Base-by-base conservation (phyloP, 2,888 invertebrate species). In the Mimas tiliae region DNA sequence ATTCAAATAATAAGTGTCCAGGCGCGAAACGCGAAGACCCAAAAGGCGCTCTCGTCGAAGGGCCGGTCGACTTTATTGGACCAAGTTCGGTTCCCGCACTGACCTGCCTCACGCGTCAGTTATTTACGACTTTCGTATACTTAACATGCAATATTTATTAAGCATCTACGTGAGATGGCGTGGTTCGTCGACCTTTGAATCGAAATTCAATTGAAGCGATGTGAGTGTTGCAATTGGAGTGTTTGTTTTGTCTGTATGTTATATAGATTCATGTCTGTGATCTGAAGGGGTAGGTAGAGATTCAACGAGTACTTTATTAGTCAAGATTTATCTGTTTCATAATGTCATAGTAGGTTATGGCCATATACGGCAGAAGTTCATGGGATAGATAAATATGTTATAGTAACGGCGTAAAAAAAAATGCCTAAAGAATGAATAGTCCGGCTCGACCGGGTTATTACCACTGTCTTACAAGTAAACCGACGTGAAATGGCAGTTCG, bases 71-170 rank as follows among this genome's bases (percentile, higher is more conserved):
- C 53, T 58, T 58, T 19, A 58, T 42, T 58, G 42, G 58, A 58
- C 38, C 58, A 42, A 53, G 58, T 42, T 12, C 19, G 42, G 38
- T 58, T 42, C 19, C 16, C 38, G 38, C 58, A 9, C 58, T 42
- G 58, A 58, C 58, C 58, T 58, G 58, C 58, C 58, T 42, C 58
- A 58, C 42, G 52, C 52, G 27, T 19, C 16, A 19, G 42, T 58
- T 58, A 58, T 58, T 58, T 58, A 58, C 58, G 58, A 42, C 58
- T 42, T 53, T 38, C n/a, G 38, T 42, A 19, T 19, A 19, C 11
- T 58, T 58, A 58, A 42, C 58, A 58, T 58, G 58, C 53, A 33
- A 53, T 53, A 53, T 53, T 53, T 53, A 53, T 53, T 53, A 53
- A 53, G 53, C 33, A 53, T 34, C 27, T n/a, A 53, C 33, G 33